Percentiles rank a stretch among this genome's conserved stretches.
Evolutionary conservation across 1,140 invertebrate genomes (phyloP).

Genomic region (Palaemon carinicauda): DNA sequence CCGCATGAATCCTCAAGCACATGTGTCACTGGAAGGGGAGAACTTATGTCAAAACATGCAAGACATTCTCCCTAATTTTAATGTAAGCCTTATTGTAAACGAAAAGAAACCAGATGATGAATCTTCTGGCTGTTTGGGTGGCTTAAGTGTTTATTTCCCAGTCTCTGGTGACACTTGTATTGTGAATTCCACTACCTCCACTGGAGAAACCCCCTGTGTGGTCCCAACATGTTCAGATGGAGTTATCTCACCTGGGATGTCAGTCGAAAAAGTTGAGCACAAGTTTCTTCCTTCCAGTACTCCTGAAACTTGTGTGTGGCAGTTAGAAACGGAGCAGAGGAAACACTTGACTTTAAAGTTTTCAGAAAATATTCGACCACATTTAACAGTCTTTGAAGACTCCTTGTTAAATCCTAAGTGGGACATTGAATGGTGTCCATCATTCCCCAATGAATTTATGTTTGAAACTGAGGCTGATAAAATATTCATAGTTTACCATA

Average conservation of each 20-base stretch:
- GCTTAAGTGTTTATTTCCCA: constrained; percentile 29
- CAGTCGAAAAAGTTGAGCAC: constrained; percentile 30
- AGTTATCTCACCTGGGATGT: constrained; percentile 16
- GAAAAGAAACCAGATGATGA: constrained; percentile 20
- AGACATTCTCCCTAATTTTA: background rate
- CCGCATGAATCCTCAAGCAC: background rate
- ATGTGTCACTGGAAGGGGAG: background rate
- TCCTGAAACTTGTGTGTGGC: constrained; percentile 31
- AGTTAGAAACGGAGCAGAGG: constrained; percentile 18
- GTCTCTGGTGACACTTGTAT: constrained; percentile 24
- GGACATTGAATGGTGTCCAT: constrained; percentile 41
- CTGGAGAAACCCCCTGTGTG: constrained; percentile 24
- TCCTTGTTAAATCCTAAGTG: constrained; percentile 40
- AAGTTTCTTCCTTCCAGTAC: background rate
- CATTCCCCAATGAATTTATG: constrained; percentile 18
- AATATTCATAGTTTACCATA: constrained; percentile 39
- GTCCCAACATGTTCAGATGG: constrained; percentile 37
- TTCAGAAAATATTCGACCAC: constrained; percentile 17
- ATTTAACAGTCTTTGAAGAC: constrained; percentile 29
- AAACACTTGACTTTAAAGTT: constrained; percentile 36
- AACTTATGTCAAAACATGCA: constrained; percentile 23
- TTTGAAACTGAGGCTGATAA: constrained; percentile 26
- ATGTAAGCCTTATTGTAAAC: constrained; percentile 13
- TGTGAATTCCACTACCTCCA: constrained; percentile 17
- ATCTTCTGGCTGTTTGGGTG: constrained; percentile 24